A percentile compares a stretch with the other conserved stretches of the same genome.
These are phyloP conservation scores for Himalopsyche kuldschensis DNA, from an alignment of 2,888 invertebrate species.

Conservation along the genomic window DNA sequence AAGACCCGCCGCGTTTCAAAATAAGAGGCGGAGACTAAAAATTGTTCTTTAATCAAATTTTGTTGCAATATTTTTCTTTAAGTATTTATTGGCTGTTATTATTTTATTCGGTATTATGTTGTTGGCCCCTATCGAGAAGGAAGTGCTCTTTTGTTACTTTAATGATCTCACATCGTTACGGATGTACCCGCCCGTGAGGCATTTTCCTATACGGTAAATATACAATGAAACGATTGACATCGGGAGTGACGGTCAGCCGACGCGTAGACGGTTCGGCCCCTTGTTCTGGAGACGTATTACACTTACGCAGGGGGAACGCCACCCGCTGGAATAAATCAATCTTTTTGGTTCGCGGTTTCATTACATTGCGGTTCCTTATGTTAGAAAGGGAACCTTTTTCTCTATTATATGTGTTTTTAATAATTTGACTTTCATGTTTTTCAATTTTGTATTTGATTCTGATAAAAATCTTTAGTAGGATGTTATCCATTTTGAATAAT, in stretches of 20 bases:
- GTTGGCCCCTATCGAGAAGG: conserved; percentile 43
- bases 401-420: conserved; percentile 56
- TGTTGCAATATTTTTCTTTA: conserved; percentile 41
- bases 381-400: conserved; percentile 45
- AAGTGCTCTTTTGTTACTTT: conserved; percentile 22
- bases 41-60: conserved; percentile 39
- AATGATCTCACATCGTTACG: conserved; percentile 29
- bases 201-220: not conserved
- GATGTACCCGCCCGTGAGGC: conserved; percentile 2
- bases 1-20: conserved; percentile 15
- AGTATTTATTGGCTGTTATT: conserved; percentile 42
- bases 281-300: conserved; percentile 51
- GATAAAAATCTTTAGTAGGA: conserved; percentile 62
- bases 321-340: conserved; percentile 35
- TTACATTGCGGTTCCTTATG: conserved; percentile 48
- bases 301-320: conserved; percentile 52
- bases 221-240: not conserved
- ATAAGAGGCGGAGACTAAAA: conserved; percentile 32
- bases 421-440: conserved; percentile 60
- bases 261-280: conserved; percentile 40
- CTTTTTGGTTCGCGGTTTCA: conserved; percentile 48
- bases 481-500: conserved; percentile 58
- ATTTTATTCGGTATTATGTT: conserved; percentile 46
- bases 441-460: conserved; percentile 62
- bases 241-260: conserved; percentile 2